Base-by-base conservation (phyloP, 2,113 vertebrate species). In the Antechinus flavipes region DNA sequence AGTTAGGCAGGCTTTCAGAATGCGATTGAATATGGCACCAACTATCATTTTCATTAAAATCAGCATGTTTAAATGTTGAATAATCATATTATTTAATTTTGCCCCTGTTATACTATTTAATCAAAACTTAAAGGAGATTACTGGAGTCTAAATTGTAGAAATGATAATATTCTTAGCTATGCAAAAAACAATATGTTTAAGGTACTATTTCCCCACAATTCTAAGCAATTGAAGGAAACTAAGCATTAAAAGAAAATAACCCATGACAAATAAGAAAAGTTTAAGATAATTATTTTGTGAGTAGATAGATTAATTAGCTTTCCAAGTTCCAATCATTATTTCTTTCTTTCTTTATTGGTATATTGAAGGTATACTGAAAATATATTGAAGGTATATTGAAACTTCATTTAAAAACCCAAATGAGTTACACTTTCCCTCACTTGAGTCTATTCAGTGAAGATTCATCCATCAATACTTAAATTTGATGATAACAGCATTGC, bases 1-100 rank as follows among this genome's bases (percentile, higher is more conserved):
- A 2, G 53, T 68, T 92, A 84, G 92, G 24, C 24, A 89, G 54
- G 0, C 2, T 97, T 97, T 53, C 16, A 94, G 56, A 95, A 54
- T 89, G 42, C 94, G 56, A 93, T 89, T 58, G 58, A 96, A 54
- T 56, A 47, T 84, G 61, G 56, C 0, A 54, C 9, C 8, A 12
- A 53, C 8, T 25, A 26, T 25, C 8, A 42, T 92, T 55, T 94
- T 93, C 58, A 61, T 61, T 61, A 61, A 30, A 0, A 9, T 92
- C 56, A 56, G 56, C 3, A 46, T 0, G 11, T 27, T 61, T 90
- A 8, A 95, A 50, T 52, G 0, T 93, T 96, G 46, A 95, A 54
- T 14, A n/a, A 27, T 1, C 3, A 0, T 25, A 95, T 56, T 89
- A 0, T 91, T 95, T 95, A 0, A 47, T 58, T 95, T 95, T 84